These are phyloP conservation scores for Caenorhabditis macrosperma DNA, from an alignment of 2,888 invertebrate genomes.

Conservation along the genomic window DNA sequence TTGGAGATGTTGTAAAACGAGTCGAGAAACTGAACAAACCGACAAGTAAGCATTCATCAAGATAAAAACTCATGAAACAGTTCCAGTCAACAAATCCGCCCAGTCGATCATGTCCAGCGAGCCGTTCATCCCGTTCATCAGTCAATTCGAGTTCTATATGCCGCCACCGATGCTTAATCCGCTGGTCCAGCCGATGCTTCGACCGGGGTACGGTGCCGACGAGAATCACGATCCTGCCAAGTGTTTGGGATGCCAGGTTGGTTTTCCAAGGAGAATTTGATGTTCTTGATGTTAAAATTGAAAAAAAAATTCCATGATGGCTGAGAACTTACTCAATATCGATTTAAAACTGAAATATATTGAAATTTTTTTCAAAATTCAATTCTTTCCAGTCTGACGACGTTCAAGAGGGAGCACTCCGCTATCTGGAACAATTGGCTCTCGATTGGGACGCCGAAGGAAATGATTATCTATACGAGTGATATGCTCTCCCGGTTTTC, in stretches of 20 bases:
- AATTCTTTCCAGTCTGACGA: slow-evolving; percentile 42
- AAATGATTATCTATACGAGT: slow-evolving; percentile 33
- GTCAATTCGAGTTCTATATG: too few relatives aligned
- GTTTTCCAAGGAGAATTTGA: neutral
- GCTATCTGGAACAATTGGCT: slow-evolving; percentile 46
- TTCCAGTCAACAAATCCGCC: neutral
- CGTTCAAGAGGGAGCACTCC: slow-evolving; percentile 50
- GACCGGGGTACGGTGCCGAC: too few relatives aligned
- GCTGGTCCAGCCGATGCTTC: too few relatives aligned
- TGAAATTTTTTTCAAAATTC: too few relatives aligned
- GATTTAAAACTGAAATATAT: neutral
- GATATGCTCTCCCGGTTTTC: neutral
- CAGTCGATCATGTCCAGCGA: neutral
- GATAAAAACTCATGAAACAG: too few relatives aligned
- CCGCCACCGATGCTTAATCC: too few relatives aligned
- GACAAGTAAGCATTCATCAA: too few relatives aligned
- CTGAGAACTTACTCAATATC: neutral
- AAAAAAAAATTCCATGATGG: neutral
- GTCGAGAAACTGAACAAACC: too few relatives aligned
- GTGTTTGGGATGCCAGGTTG: slow-evolving; percentile 57
- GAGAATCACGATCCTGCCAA: slow-evolving; percentile 23
- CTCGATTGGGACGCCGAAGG: slow-evolving; percentile 47
- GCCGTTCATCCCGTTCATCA: neutral
- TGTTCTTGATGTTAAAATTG: neutral
- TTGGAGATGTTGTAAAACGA: neutral